Evolutionary conservation across 2,113 vertebrate genomes (phyloP), one percentile per base, ranked within the genome.

Genomic region (Xiphias gladius): DNA sequence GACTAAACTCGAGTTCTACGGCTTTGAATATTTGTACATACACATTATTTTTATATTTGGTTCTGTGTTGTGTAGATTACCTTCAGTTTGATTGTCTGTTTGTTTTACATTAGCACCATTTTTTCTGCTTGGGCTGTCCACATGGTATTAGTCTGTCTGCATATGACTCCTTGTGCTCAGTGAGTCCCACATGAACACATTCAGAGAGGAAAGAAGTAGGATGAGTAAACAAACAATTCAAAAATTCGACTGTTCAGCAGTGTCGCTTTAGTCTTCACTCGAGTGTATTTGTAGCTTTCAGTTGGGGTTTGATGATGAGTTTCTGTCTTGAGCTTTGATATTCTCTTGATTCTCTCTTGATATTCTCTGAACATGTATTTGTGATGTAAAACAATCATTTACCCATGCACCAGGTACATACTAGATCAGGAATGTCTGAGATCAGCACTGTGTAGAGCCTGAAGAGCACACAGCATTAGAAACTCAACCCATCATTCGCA

Each of bases 361-460:
- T 73, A 65, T 54, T 84, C 65, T 76, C 59, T 46, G 43, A 78
- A 55, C 75, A 71, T 67, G 41, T 52, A 67, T 75, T 66, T 67
- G 73, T 52, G 81, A 77, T 75, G 61, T 79, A 63, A 78, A 81
- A 84, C 70, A 80, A 84, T 70, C 48, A 81, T 69, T 78, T 84
- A 73, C 48, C 24, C 41, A 75, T 58, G 50, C 58, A 76, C 76
- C 58, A 77, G 73, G 67, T n/a, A n/a, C n/a, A n/a, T 64, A 69
- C 41, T 2, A 24, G 61, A 57, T 83, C 67, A 30, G 37, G 28
- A 77, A 26, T 35, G 14, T 71, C 52, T 54, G 19, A 65, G 61
- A 80, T 55, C 26, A 79, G 30, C 46, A 26, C 5, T 30, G 46
- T 6, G 39, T 19, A 13, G 14, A 81, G 54, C 59, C 48, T 17